These are phyloP conservation scores for Ceratosolen fusciceps DNA, from an alignment of 1,140 invertebrate species.

Conservation along the genomic window DNA sequence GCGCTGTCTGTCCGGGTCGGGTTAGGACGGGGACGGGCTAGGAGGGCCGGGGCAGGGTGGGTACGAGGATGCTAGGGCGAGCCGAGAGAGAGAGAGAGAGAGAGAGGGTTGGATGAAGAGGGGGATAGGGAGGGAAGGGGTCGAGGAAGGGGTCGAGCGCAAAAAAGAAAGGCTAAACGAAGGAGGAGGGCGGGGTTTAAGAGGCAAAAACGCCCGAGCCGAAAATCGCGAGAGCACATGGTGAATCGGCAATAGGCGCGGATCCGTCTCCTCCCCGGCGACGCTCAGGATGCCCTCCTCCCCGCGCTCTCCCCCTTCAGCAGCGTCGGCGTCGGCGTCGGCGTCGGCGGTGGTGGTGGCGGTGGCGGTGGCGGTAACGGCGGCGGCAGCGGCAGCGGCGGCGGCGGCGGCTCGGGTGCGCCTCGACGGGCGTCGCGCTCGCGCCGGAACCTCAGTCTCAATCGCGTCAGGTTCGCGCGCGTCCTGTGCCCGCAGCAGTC, in stretches of 20 bases:
- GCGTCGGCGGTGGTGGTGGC: background rate
- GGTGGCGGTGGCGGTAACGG: constrained; percentile 2
- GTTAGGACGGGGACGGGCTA: too few relatives aligned
- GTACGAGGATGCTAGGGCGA: too few relatives aligned
- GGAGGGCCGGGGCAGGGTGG: too few relatives aligned
- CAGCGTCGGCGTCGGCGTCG: background rate
- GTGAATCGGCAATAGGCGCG: background rate
- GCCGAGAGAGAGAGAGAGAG: too few relatives aligned
- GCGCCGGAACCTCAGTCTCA: constrained; percentile 2
- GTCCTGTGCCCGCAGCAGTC: background rate
- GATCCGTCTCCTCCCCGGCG: background rate
- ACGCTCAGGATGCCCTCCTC: background rate
- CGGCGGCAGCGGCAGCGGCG: background rate
- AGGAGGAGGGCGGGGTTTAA: too few relatives aligned
- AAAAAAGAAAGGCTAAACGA: too few relatives aligned
- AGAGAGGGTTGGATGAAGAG: too few relatives aligned
- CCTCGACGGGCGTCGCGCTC: constrained; percentile 11
- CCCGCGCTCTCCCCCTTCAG: background rate
- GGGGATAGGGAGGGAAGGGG: too few relatives aligned
- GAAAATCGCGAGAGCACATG: background rate
- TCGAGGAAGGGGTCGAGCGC: background rate
- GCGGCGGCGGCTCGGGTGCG: background rate
- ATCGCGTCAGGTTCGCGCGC: background rate
- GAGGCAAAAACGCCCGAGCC: background rate
- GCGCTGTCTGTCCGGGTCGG: too few relatives aligned